A percentile compares a stretch with the other conserved stretches of the same genome.
Conservation (phyloP, 30 jellyfish, hydroid and myxozoan species). For the Hydractinia echinata region DNA sequence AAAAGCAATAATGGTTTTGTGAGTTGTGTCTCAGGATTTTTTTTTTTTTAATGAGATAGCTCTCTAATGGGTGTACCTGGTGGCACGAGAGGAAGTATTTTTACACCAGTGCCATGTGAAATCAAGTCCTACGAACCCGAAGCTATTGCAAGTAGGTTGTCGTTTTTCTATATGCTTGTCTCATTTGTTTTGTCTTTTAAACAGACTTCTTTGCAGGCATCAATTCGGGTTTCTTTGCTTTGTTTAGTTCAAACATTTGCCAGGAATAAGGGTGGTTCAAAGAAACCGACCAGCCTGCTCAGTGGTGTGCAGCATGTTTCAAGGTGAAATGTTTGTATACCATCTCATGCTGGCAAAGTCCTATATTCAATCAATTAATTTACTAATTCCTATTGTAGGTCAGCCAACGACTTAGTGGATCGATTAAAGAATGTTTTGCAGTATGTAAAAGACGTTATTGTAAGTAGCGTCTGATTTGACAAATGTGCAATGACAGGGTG, state of each 20-base stretch:
- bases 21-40: not conserved
- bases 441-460: constrained; percentile 85
- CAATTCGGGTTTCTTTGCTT: not conserved
- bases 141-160: constrained; percentile 79
- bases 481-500: no score
- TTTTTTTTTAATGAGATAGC: constrained; percentile 20
- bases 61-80: constrained; percentile 99
- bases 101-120: constrained; percentile 83
- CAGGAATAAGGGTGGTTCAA: constrained; percentile 93
- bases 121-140: constrained; percentile 77
- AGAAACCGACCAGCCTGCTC: constrained; percentile 60
- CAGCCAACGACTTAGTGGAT: constrained; percentile 70
- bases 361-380: not conserved
- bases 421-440: constrained; percentile 58
- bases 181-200: not conserved
- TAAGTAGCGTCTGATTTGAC: constrained; percentile 23
- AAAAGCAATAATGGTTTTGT: no score
- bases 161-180: not conserved
- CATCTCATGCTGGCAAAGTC: not conserved
- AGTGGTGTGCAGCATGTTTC: constrained; percentile 83
- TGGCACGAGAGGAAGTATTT: constrained; percentile 90
- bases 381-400: constrained; percentile 36
- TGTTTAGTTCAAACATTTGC: constrained; percentile 69
- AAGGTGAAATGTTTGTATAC: constrained; percentile 29
- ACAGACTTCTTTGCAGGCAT: not conserved